These are phyloP conservation scores for Petromus typicus DNA, from an alignment of 2,113 vertebrate species.

Conservation along the genomic window DNA sequence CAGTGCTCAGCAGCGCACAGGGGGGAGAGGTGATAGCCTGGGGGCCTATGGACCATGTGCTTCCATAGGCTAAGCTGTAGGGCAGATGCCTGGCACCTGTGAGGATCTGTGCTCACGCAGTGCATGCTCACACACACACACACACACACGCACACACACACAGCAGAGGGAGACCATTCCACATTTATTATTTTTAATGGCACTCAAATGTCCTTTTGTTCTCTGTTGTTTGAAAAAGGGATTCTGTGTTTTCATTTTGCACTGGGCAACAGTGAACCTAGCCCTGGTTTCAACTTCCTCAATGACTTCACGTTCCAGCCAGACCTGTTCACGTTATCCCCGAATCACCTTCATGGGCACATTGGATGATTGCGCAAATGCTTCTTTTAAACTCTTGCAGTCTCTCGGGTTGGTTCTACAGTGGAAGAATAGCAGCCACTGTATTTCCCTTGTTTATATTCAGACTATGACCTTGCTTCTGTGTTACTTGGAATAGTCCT, in stretches of 20 bases:
- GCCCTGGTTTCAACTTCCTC: background rate
- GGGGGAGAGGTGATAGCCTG: background rate
- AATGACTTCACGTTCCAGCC: background rate
- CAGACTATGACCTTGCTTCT: background rate
- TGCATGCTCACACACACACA: no score
- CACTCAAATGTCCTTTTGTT: background rate
- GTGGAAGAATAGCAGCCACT: background rate
- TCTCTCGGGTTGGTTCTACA: background rate
- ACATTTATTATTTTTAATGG: background rate
- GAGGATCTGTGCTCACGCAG: background rate
- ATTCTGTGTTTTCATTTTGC: background rate
- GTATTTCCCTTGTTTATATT: background rate
- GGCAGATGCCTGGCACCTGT: background rate
- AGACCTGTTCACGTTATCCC: background rate
- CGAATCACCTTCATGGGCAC: background rate
- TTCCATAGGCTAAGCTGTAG: background rate
- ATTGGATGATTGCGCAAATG: background rate
- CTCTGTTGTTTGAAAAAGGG: slow-evolving; percentile 4
- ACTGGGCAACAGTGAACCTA: background rate
- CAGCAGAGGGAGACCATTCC: fast-evolving
- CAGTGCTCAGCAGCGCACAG: no score
- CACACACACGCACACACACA: background rate
- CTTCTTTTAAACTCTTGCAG: background rate
- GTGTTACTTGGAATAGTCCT: background rate
- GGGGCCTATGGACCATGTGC: fast-evolving